phyloP scores from a whole-genome alignment of 2,797 vertebrate species.

The Platyrinchus mystaceus region DNA sequence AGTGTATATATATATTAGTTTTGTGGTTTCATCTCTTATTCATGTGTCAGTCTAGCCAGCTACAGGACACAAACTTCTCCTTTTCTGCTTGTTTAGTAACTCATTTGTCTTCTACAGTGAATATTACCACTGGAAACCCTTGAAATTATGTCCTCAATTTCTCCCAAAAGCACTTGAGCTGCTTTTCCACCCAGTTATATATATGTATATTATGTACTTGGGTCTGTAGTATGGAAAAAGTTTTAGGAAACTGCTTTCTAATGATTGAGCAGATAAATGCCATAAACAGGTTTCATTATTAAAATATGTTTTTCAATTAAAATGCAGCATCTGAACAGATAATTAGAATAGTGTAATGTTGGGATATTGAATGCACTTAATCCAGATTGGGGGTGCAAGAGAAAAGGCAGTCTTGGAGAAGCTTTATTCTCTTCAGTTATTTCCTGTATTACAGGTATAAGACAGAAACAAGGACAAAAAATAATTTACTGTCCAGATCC shows the following conservation, averaged over 20 bases:
- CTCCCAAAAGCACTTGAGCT: neutral
- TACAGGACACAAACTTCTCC: neutral
- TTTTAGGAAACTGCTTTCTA: neutral
- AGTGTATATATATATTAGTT: neutral
- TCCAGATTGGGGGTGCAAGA: neutral
- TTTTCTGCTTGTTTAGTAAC: neutral
- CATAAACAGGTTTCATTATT: neutral
- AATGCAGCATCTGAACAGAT: neutral
- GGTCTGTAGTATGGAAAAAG: neutral
- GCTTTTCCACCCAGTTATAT: neutral
- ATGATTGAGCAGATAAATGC: neutral
- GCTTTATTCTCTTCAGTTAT: neutral
- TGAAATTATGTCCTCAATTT: neutral
- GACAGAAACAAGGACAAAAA: neutral
- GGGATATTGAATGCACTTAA: neutral
- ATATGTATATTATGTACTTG: neutral
- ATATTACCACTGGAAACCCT: neutral
- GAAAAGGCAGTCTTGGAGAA: neutral
- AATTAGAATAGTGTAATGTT: neutral
- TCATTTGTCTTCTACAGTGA: neutral
- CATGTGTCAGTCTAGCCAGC: neutral
- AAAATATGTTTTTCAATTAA: neutral
- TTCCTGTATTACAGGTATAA: neutral
- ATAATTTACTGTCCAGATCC: neutral
- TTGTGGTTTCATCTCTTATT: neutral